These are phyloP conservation scores for Gymnogyps californianus DNA, from an alignment of 2,113 vertebrate genomes.

Conservation along the genomic window DNA sequence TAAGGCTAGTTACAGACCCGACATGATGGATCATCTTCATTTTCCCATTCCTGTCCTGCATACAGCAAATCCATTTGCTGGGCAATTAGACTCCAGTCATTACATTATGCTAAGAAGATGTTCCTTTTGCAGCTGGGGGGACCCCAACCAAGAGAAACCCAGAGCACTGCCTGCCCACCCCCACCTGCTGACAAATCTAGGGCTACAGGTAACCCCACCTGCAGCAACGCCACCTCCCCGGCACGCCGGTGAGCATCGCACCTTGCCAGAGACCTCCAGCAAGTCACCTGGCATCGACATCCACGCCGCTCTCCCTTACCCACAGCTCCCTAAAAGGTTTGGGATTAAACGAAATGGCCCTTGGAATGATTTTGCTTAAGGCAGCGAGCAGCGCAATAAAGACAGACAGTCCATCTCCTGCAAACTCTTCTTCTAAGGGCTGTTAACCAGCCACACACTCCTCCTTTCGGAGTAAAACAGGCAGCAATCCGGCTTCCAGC, in stretches of 20 bases:
- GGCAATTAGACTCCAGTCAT: slow-evolving; percentile 42
- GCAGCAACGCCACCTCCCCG: background rate
- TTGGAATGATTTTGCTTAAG: background rate
- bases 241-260: rapidly evolving
- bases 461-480: background rate
- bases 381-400: background rate
- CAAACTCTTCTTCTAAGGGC: background rate
- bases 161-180: background rate
- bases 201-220: background rate
- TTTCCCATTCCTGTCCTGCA: slow-evolving; percentile 2
- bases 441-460: background rate
- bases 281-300: rapidly evolving
- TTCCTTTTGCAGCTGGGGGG: background rate
- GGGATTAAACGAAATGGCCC: background rate
- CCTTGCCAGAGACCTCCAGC: background rate
- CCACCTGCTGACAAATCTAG: background rate
- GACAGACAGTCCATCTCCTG: background rate
- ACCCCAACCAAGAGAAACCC: background rate
- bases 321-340: background rate
- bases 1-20: background rate
- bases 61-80: slow-evolving; percentile 49
- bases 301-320: background rate
- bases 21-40: slow-evolving; percentile 42
- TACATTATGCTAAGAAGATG: background rate
- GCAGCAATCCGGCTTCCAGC: background rate